phyloP scores from a whole-genome alignment of 2,113 vertebrate genomes.

The Phodopus roborovskii region DNA sequence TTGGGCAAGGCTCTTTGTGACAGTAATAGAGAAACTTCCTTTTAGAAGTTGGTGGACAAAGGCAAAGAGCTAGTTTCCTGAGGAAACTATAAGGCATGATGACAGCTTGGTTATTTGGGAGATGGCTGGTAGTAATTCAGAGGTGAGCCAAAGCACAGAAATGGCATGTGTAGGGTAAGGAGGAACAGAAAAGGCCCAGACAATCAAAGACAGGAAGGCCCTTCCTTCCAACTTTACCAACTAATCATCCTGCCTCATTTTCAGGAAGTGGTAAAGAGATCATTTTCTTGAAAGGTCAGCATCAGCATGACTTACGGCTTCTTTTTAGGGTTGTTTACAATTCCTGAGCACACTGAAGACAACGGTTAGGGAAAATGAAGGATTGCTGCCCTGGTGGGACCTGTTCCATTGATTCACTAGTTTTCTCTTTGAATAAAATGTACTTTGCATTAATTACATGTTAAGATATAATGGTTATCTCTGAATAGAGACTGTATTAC shows the following conservation, averaged over 20 bases:
- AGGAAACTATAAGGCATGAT: conserved; percentile 1
- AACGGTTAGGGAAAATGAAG: not conserved
- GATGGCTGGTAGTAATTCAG: conserved; percentile 14
- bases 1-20: not conserved
- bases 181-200: not conserved
- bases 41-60: conserved; percentile 33
- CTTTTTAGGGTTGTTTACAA: conserved; percentile 11
- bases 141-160: conserved; percentile 33
- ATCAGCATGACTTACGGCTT: conserved; percentile 8
- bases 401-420: not conserved
- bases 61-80: not conserved
- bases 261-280: conserved; percentile 14
- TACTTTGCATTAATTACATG: not conserved
- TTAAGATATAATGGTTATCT: not conserved
- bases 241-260: not conserved
- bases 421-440: conserved; percentile 1
- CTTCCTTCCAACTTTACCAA: not conserved
- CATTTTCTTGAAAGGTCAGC: conserved; percentile 5
- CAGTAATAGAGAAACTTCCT: conserved; percentile 44
- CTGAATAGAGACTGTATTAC: not conserved
- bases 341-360: not conserved
- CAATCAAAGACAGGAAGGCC: not conserved
- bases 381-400: not conserved
- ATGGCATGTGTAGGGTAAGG: not conserved
- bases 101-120: not conserved